Conservation (phyloP, 2,888 invertebrate genomes). For the Pseudolycoriella hygida region DNA sequence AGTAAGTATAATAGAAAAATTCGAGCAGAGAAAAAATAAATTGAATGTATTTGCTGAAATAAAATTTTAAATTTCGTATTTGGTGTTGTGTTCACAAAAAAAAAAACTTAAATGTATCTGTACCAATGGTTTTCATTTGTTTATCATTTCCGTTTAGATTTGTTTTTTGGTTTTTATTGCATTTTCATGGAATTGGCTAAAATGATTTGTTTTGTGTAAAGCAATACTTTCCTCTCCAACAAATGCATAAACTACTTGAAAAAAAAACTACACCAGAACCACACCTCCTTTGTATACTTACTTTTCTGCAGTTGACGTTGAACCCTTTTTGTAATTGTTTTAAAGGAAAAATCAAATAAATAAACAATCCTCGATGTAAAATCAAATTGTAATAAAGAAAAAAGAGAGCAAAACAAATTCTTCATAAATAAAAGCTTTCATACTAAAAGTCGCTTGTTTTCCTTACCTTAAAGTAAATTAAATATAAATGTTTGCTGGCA, state of each 20-base stretch:
- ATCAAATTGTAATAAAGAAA: too few species aligned
- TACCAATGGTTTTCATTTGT: background rate
- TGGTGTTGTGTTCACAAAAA: background rate
- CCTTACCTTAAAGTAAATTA: background rate
- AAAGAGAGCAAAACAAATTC: too few species aligned
- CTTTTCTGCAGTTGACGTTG: background rate
- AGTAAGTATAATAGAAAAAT: conserved; percentile 21
- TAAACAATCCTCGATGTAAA: too few species aligned
- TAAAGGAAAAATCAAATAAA: background rate
- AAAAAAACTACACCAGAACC: background rate
- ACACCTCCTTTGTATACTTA: background rate
- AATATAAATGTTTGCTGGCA: too few species aligned
- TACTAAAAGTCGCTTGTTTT: background rate
- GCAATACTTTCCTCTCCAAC: background rate
- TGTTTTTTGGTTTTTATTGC: too few species aligned
- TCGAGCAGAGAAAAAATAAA: background rate
- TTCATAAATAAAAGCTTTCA: too few species aligned
- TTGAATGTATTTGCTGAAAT: too few species aligned
- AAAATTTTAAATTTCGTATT: background rate
- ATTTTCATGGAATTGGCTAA: too few species aligned
- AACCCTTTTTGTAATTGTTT: background rate
- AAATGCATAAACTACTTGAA: background rate
- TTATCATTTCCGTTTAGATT: background rate
- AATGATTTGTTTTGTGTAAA: background rate
- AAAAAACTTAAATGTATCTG: background rate